Conservation (phyloP, 2,888 invertebrate genomes). For the Caenorhabditis becei region DNA sequence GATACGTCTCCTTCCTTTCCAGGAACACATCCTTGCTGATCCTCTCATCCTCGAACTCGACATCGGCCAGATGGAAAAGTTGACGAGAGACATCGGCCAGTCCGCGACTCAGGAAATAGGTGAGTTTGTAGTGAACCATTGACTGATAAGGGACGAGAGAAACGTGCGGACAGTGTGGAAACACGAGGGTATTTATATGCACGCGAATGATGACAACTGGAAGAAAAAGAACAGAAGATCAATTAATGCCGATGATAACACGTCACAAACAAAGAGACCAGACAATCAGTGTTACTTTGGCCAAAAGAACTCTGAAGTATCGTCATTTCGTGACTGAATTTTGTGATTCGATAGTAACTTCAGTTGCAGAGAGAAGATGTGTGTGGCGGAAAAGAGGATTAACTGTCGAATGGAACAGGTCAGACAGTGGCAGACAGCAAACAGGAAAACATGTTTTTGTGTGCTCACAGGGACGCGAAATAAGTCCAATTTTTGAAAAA, state of each 20-base stretch:
- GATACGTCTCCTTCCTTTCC: constrained; percentile 29
- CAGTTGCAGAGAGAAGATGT: not conserved
- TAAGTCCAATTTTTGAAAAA: too few relatives aligned
- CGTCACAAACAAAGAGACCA: constrained; percentile 2
- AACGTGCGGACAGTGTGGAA: not conserved
- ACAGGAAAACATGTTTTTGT: too few relatives aligned
- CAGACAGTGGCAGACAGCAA: too few relatives aligned
- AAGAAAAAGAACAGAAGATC: not conserved
- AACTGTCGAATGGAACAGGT: too few relatives aligned
- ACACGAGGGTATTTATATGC: constrained; percentile 9
- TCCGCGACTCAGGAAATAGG: constrained; percentile 53
- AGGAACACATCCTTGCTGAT: constrained; percentile 21
- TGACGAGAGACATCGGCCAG: constrained; percentile 58
- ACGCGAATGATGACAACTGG: constrained; percentile 21
- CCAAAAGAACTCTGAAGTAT: not conserved
- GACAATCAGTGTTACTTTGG: not conserved
- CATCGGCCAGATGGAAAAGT: constrained; percentile 43
- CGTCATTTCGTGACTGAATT: not conserved
- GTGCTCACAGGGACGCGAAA: not conserved
- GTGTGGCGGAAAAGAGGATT: not conserved
- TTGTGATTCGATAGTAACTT: not conserved
- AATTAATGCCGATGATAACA: not conserved
- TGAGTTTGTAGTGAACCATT: constrained; percentile 62
- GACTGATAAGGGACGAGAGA: not conserved
- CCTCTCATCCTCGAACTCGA: constrained; percentile 45